Evolutionary conservation across 2,113 vertebrate species (phyloP), one percentile per base, ranked within the genome.

Genomic region (Tetrao urogallus): DNA sequence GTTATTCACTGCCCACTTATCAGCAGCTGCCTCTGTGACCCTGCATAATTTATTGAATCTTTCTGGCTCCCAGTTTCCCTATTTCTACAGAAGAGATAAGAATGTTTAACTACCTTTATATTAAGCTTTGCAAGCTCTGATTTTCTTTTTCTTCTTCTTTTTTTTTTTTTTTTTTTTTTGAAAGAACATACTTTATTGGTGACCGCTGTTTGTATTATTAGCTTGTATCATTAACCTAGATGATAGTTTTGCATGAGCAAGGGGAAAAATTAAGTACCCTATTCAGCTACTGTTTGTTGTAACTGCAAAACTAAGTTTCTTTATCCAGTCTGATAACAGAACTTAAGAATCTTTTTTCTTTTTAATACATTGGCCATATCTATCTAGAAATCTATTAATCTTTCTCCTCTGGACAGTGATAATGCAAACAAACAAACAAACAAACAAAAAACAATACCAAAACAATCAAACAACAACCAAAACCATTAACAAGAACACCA

Each of bases 181-280:
- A 32, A 93, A 65, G 48, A 70, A 76, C 69, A 82, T 36, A 56
- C 38, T 80, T 58, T 64, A 50, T 10, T 91, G 50, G 36, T 54
- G 75, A 91, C 50, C 0, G 0, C 27, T 50, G 24, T 54, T 94
- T 40, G 25, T 69, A 50, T 75, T 79, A 60, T 28, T 92, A 64
- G 24, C 16, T 54, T 38, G 18, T 32, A 74, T 16, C 2, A 1
- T 60, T 74, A 40, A 83, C 63, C 80, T 60, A 47, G 13, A 30
- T 48, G 56, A 63, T 19, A 24, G 7, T 14, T 71, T 67, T 88
- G 32, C 63, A 36, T 25, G 36, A 76, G 15, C 17, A 43, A 86
- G 40, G 36, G 32, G 4, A 70, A 74, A 82, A 90, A 85, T 80
- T 80, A 93, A 92, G 61, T 74, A 89, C 34, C 86, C 54, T 94